Conservation (phyloP, 2,888 invertebrate genomes). For the Drosophila meridiana region DNA sequence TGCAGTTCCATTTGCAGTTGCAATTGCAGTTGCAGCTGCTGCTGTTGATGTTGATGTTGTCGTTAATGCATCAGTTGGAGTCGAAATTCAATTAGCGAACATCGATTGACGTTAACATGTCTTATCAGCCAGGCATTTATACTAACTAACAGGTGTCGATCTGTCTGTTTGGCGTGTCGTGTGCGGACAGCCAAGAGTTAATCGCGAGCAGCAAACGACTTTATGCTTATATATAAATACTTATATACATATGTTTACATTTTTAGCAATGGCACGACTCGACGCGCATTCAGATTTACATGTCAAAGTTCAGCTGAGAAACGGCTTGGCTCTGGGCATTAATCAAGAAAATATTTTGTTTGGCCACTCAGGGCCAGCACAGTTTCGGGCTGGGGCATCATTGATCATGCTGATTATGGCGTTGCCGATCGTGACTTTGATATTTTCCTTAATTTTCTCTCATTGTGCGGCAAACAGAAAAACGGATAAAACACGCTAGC, state of each 20-base stretch:
- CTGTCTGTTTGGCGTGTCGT: slow-evolving; percentile 16
- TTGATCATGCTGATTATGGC: slow-evolving; percentile 73
- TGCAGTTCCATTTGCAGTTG: slow-evolving; percentile 3
- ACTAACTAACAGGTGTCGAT: slow-evolving; percentile 32
- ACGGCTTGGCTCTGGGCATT: slow-evolving; percentile 49
- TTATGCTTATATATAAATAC: neutral
- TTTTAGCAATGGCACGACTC: slow-evolving; percentile 39
- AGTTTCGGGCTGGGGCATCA: slow-evolving; percentile 42
- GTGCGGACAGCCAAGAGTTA: slow-evolving; percentile 6
- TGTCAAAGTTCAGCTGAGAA: slow-evolving; percentile 65
- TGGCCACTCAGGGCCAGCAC: slow-evolving; percentile 43
- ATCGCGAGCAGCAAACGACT: slow-evolving; percentile 16
- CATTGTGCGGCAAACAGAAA: slow-evolving; percentile 55
- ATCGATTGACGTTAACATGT: slow-evolving; percentile 36
- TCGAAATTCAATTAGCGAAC: slow-evolving; percentile 61
- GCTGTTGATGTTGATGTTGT: slow-evolving; percentile 12
- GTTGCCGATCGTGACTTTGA: slow-evolving; percentile 73
- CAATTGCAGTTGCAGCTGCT: neutral
- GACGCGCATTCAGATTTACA: slow-evolving; percentile 29
- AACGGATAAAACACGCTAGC: slow-evolving; percentile 40
- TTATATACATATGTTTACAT: slow-evolving; percentile 4
- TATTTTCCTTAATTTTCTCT: slow-evolving; percentile 70
- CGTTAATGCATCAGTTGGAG: slow-evolving; percentile 22
- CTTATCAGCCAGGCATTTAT: slow-evolving; percentile 59
- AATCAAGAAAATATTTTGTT: slow-evolving; percentile 58